These are phyloP conservation scores for Urocynchramus pylzowi DNA, from an alignment of 2,113 vertebrate genomes.

Conservation along the genomic window DNA sequence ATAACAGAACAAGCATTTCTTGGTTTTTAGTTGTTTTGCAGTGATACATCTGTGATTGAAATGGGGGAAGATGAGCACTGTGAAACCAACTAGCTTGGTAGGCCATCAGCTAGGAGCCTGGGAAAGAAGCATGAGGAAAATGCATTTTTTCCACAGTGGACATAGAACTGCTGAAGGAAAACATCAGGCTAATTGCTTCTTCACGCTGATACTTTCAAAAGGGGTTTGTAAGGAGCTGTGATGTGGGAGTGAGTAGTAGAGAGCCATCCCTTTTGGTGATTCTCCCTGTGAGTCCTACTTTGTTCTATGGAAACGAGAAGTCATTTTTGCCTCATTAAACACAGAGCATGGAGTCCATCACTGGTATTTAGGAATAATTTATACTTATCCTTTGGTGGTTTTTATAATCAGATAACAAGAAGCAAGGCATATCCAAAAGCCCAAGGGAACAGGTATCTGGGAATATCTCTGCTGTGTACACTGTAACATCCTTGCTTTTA, in stretches of 20 bases:
- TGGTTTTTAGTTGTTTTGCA: not conserved
- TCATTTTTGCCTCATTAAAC: not conserved
- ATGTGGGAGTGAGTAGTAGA: not conserved
- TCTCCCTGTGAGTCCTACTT: not conserved
- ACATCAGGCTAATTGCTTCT: not conserved
- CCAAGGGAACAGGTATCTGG: not conserved
- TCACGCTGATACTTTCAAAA: not conserved
- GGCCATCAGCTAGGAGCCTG: not conserved
- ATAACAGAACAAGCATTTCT: not conserved
- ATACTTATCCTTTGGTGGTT: not conserved
- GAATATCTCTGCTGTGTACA: not conserved
- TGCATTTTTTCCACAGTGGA: not conserved
- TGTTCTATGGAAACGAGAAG: not conserved
- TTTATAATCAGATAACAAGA: not conserved
- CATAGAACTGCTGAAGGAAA: not conserved
- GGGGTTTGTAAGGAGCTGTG: not conserved
- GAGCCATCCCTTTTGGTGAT: not conserved
- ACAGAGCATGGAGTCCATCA: not conserved
- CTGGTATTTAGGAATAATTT: not conserved
- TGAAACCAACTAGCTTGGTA: not conserved
- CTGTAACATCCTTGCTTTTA: not conserved
- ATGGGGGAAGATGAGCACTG: not conserved
- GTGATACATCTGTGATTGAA: not conserved
- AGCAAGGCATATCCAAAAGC: not conserved
- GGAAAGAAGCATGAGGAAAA: not conserved